These are phyloP conservation scores for Hypanus sabinus DNA, from an alignment of 2,113 vertebrate species.

Conservation along the genomic window DNA sequence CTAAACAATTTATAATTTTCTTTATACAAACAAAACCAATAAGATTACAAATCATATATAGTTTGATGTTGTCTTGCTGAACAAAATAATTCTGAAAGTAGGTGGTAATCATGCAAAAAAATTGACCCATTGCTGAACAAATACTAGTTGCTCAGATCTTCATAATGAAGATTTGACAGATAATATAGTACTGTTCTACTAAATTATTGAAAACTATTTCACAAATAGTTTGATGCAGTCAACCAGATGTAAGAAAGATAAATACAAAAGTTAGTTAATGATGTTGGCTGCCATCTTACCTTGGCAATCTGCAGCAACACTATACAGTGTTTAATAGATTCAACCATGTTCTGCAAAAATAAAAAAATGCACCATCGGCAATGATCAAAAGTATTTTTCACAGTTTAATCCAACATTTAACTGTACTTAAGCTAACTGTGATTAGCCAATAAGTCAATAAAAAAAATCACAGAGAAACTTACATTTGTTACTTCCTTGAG, in stretches of 20 bases:
- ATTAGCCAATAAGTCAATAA: neutral
- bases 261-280: neutral
- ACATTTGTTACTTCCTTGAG: constrained; percentile 96
- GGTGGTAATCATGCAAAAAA: neutral
- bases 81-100: neutral
- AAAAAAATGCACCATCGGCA: constrained; percentile 37
- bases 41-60: neutral
- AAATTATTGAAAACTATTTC: neutral
- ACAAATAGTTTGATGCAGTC: neutral
- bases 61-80: neutral
- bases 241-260: neutral
- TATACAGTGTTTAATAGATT: constrained; percentile 99
- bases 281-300: constrained; percentile 64
- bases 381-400: neutral
- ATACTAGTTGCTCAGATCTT: neutral
- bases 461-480: constrained; percentile 58
- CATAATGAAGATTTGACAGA: neutral
- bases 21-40: neutral
- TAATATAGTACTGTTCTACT: neutral
- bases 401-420: neutral
- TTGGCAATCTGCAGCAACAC: constrained; percentile 98
- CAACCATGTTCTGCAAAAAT: constrained; percentile 89
- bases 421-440: neutral
- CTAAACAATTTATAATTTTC: neutral
- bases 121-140: neutral